Conservation (phyloP, 2,888 invertebrate species). For the Ypsolopha sequella region DNA sequence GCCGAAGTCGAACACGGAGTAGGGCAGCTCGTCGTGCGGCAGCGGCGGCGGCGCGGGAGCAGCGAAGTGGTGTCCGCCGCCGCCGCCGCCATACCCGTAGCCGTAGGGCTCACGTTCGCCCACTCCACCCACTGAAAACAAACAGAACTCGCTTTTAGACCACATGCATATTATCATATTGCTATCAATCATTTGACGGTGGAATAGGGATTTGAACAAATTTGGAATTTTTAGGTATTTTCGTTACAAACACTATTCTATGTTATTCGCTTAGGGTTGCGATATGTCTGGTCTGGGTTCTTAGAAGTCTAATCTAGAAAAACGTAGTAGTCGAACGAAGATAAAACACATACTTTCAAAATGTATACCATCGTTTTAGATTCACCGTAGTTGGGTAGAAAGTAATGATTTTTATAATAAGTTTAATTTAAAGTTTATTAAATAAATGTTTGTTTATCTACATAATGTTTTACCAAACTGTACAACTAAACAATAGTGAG, state of each 20-base stretch:
- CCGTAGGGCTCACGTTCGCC: constrained; percentile 57
- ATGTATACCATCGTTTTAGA: too few species aligned
- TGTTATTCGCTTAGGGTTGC: too few species aligned
- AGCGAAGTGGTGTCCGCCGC: constrained; percentile 66
- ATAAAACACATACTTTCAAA: too few species aligned
- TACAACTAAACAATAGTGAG: constrained; percentile 3
- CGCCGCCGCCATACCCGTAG: constrained; percentile 59
- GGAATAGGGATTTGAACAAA: not conserved
- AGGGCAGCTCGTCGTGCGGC: constrained; percentile 83
- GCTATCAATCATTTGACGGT: not conserved
- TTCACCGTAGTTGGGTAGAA: too few species aligned
- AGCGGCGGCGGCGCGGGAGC: constrained; percentile 73
- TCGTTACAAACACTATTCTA: too few species aligned
- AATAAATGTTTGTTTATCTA: too few species aligned
- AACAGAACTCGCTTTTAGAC: not conserved
- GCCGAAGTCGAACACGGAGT: constrained; percentile 89
- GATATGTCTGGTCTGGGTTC: too few species aligned
- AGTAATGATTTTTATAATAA: too few species aligned
- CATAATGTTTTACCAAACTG: not conserved
- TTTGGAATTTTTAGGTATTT: too few species aligned
- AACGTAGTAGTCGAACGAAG: too few species aligned
- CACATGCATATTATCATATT: not conserved
- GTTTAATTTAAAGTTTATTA: too few species aligned
- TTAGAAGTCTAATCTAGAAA: too few species aligned
- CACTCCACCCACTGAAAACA: constrained; percentile 43